Conservation (phyloP, 2,888 invertebrate genomes). For the Incurvaria masculella region DNA sequence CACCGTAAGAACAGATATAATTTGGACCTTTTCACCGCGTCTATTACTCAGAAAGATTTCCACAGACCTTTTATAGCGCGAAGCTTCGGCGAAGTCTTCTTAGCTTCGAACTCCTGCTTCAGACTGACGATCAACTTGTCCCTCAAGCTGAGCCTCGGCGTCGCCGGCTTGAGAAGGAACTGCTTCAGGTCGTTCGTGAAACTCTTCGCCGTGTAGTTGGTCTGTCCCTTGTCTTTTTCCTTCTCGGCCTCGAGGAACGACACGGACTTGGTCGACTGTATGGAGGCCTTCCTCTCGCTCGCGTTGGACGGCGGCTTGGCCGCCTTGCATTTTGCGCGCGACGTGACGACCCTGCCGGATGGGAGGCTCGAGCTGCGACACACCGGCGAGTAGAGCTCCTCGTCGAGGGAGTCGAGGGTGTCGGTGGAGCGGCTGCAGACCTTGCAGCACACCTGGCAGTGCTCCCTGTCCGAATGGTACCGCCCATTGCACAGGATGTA, state of each 20-base stretch:
- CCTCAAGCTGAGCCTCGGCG: constrained; percentile 41
- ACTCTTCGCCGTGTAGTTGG: constrained; percentile 50
- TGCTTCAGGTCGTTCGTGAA: constrained; percentile 51
- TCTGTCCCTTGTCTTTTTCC: constrained; percentile 44
- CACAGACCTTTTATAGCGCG: constrained; percentile 50
- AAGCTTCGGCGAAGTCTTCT: constrained; percentile 44
- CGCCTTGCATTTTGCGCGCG: constrained; percentile 20
- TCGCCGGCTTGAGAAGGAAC: constrained; percentile 42
- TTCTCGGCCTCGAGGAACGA: constrained; percentile 46
- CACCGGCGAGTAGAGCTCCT: constrained; percentile 37
- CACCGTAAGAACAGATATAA: too few relatives aligned
- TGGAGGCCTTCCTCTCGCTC: constrained; percentile 38
- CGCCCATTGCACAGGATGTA: constrained; percentile 39
- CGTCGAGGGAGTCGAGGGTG: constrained; percentile 39
- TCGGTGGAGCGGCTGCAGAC: constrained; percentile 41
- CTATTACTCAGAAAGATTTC: constrained; percentile 52
- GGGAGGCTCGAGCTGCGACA: constrained; percentile 38
- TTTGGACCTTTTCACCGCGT: too few relatives aligned
- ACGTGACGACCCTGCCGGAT: constrained; percentile 19
- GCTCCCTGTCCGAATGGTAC: constrained; percentile 38
- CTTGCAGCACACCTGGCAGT: constrained; percentile 40
- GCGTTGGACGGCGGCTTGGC: constrained; percentile 19
- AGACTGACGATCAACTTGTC: constrained; percentile 50
- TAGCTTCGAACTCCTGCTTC: constrained; percentile 46
- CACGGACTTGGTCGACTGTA: constrained; percentile 48